Conservation (phyloP, 2,888 invertebrate genomes). For the Steinernema hermaphroditum region DNA sequence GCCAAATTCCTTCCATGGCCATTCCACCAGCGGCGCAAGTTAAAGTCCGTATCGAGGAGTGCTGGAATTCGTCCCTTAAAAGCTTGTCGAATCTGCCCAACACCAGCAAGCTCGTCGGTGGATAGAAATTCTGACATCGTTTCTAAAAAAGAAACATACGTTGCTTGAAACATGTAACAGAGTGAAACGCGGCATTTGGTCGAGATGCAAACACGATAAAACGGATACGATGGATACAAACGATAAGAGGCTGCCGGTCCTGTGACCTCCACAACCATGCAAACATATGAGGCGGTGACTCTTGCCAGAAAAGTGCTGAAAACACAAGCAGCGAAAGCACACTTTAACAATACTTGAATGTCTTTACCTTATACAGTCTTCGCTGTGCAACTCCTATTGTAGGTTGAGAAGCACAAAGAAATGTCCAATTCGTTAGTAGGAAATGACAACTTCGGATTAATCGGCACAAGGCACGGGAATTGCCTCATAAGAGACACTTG, state of each 20-base stretch:
- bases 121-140: conserved; percentile 19
- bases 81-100: conserved; percentile 35
- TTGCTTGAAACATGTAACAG: too few species aligned
- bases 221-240: conserved; percentile 7
- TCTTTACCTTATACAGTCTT: too few species aligned
- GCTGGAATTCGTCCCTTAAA: conserved; percentile 37
- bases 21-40: conserved; percentile 42
- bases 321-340: not conserved
- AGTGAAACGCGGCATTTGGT: not conserved
- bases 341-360: too few species aligned
- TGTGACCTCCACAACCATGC: not conserved
- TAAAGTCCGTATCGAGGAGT: conserved; percentile 46
- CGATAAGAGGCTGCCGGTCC: conserved; percentile 24
- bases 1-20: conserved; percentile 44
- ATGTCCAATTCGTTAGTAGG: too few species aligned
- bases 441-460: too few species aligned
- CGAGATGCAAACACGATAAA: conserved; percentile 11
- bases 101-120: conserved; percentile 34
- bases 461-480: not conserved
- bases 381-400: too few species aligned
- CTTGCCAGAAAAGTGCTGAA: too few species aligned
- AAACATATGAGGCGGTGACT: not conserved
- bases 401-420: too few species aligned
- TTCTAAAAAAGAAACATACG: too few species aligned
- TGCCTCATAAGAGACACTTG: not conserved